Evolutionary conservation across 2,888 invertebrate genomes (phyloP), one percentile per base, ranked within the genome.

Genomic region (Stenichneumon culpator): DNA sequence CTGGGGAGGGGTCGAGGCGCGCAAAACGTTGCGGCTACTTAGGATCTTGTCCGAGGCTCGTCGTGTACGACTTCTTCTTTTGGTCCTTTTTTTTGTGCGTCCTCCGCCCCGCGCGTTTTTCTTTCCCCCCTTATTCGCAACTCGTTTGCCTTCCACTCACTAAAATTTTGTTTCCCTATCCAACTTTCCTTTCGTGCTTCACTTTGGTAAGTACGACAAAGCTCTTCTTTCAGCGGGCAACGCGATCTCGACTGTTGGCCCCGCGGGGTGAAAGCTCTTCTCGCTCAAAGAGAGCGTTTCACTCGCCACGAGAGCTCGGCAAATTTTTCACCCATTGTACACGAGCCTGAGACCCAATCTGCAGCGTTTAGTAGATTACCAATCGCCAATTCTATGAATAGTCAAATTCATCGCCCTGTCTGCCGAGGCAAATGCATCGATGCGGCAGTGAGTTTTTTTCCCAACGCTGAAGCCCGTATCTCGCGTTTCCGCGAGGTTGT

Each of bases 11-110:
- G 72, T 68, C 78, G 67, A 47, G 84, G 86, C 87, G 89, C 88
- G 87, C 87, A 89, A 89, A 90, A 89, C 88, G 88, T 89, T 88
- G 87, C 87, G 86, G 74, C 74, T 82, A 78, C 52, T 77, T 78
- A 84, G 82, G 75, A 78, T 47, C 25, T 57, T 72, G 79, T 83
- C 68, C 72, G 44, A 19, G 44, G 60, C 77, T 80, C 50, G 19
- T 69, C 69, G 54, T 70, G 54, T 72, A 73, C 44, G 47, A 68
- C 54, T 70, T 39, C 67, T 79, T 36, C 69, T 74, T 68, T 36
- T 7, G 16, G 22, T 67, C 32, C 32, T 22, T 79, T 65, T 65
- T 25, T 57, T 22, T n/a, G 22, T 11, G 44, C n/a, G 57, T 57
- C 74, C 57, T 65, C 60, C 19, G 57, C 72, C 22, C 14, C 36